Evolutionary conservation across 1,140 invertebrate genomes (phyloP).

Genomic region (Papilio polyxenes): DNA sequence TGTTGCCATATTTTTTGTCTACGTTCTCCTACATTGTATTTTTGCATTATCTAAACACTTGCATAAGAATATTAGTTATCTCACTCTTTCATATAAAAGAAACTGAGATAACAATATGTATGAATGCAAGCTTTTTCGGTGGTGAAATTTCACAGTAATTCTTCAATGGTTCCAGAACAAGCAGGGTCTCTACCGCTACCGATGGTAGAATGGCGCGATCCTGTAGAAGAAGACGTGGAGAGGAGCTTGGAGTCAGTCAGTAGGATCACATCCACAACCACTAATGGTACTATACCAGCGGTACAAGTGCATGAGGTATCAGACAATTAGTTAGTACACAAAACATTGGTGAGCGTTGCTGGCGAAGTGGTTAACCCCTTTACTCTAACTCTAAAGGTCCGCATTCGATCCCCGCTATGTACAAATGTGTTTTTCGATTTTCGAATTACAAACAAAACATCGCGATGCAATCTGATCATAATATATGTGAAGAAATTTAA

Average conservation of each 20-base stretch:
- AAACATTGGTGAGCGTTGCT: no score
- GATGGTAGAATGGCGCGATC: constrained; percentile 73
- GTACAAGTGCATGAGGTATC: constrained; percentile 62
- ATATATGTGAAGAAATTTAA: no score
- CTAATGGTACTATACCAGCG: constrained; percentile 57
- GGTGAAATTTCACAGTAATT: neutral
- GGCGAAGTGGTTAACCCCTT: no score
- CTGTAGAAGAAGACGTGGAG: constrained; percentile 70
- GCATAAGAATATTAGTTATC: neutral
- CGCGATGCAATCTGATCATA: no score
- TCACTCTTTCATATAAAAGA: neutral
- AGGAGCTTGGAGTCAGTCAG: constrained; percentile 69
- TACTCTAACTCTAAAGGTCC: no score
- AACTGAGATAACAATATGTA: neutral
- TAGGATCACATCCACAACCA: constrained; percentile 58
- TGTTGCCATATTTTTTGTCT: no score
- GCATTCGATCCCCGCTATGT: no score
- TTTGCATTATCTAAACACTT: no score
- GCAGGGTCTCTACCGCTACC: constrained; percentile 59
- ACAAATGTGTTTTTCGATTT: no score
- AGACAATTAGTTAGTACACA: constrained; percentile 17
- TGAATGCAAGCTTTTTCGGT: neutral
- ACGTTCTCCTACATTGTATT: no score
- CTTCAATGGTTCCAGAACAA: constrained; percentile 45
- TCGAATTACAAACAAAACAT: no score